Conservation (phyloP, 2,797 vertebrate genomes). For the Austrolebias charrua region DNA sequence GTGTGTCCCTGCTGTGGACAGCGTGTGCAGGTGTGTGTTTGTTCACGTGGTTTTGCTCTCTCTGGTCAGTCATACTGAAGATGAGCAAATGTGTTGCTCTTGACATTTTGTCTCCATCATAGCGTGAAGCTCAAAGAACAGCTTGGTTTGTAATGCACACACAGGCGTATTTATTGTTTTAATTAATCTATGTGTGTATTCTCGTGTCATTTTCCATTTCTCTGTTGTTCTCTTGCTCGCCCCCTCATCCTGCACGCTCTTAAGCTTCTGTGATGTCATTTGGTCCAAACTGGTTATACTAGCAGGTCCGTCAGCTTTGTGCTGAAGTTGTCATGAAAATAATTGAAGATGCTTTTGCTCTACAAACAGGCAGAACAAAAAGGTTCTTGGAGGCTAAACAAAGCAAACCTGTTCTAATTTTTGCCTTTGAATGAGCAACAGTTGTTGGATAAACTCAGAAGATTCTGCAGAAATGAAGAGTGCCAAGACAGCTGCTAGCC, state of each 20-base stretch:
- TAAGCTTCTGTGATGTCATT: conserved; percentile 11
- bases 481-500: neutral
- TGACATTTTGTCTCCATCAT: conserved; percentile 49
- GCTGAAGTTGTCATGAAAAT: conserved; percentile 9
- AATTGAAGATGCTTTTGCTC: conserved; percentile 20
- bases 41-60: conserved; percentile 6
- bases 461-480: neutral
- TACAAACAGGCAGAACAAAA: neutral
- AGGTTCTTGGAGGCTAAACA: neutral
- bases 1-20: neutral
- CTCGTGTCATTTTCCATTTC: conserved; percentile 4
- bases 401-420: neutral
- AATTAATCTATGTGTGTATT: conserved; percentile 6
- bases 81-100: conserved; percentile 14
- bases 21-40: conserved; percentile 18
- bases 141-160: conserved; percentile 41
- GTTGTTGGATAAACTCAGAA: neutral
- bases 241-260: conserved; percentile 13
- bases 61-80: conserved; percentile 19
- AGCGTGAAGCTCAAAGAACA: conserved; percentile 26
- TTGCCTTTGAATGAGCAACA: too few species aligned
- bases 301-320: conserved; percentile 16
- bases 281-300: conserved; percentile 25
- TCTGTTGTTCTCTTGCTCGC: conserved; percentile 9
- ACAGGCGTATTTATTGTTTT: conserved; percentile 23